Conservation (phyloP, 2,888 invertebrate genomes). For the Cyaniris semiargus region DNA sequence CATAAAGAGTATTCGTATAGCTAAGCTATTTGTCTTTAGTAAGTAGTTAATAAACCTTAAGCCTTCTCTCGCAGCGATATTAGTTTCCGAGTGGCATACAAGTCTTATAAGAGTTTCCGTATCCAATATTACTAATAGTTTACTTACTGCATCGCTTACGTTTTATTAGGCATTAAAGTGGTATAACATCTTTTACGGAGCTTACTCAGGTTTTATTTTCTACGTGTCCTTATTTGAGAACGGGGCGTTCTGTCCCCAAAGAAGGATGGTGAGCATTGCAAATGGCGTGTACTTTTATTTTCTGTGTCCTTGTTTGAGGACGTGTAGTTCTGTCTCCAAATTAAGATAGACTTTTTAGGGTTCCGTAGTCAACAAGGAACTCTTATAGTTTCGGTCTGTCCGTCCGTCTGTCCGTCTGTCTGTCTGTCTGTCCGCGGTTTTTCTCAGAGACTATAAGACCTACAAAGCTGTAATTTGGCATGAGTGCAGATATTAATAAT, state of each 20-base stretch:
- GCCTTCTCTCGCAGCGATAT: not conserved
- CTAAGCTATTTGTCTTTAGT: not conserved
- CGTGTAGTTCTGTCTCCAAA: not conserved
- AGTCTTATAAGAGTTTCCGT: not conserved
- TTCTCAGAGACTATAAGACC: too few species aligned
- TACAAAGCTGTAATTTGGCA: too few species aligned
- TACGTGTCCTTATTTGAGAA: not conserved
- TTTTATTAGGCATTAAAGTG: not conserved
- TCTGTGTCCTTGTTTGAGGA: not conserved
- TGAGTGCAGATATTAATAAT: too few species aligned
- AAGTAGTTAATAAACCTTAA: not conserved
- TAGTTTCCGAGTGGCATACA: not conserved
- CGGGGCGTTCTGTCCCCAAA: not conserved
- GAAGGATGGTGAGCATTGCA: not conserved
- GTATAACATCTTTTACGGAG: not conserved
- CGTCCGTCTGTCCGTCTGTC: too few species aligned
- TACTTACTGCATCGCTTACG: not conserved
- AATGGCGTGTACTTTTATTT: not conserved
- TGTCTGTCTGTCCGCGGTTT: too few species aligned
- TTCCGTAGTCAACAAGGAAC: too few species aligned
- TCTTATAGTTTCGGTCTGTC: too few species aligned
- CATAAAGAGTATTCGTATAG: not conserved
- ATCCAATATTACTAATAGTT: conserved; percentile 6
- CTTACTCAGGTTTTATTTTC: not conserved
- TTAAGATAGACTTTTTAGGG: not conserved